Conservation (phyloP, 1,140 invertebrate genomes). For the Bactericera cockerelli region DNA sequence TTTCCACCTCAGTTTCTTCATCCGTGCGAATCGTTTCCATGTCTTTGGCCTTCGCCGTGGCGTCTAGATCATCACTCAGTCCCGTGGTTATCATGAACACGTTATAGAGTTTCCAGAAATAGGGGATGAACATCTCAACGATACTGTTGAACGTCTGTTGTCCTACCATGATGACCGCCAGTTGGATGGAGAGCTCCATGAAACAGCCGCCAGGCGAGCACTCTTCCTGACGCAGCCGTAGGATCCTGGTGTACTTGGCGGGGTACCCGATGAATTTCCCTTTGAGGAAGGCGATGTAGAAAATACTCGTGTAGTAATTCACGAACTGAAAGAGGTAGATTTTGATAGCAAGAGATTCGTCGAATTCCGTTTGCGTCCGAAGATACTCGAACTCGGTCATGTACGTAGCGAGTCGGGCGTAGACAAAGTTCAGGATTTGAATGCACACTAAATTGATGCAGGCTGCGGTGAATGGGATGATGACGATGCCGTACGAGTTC, state of each 20-base stretch:
- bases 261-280: conserved; percentile 82
- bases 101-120: conserved; percentile 15
- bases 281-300: conserved; percentile 97
- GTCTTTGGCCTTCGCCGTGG: neutral
- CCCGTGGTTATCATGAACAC: conserved; percentile 38
- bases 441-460: conserved; percentile 75
- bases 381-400: conserved; percentile 88
- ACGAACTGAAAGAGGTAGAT: conserved; percentile 96
- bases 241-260: conserved; percentile 55
- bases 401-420: conserved; percentile 74
- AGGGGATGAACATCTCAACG: conserved; percentile 58
- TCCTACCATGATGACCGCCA: conserved; percentile 92
- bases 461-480: conserved; percentile 70
- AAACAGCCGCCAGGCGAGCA: conserved; percentile 80
- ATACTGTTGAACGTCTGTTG: conserved; percentile 89
- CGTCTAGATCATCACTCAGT: conserved; percentile 23
- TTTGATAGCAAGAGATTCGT: conserved; percentile 90
- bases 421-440: conserved; percentile 77
- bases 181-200: conserved; percentile 83
- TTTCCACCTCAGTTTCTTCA: neutral
- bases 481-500: conserved; percentile 55
- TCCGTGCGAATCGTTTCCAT: neutral
- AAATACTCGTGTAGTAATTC: conserved; percentile 96
- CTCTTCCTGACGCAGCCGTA: conserved; percentile 70
- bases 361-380: conserved; percentile 93